phyloP scores from a whole-genome alignment of 2,113 vertebrate genomes.

The Cinclus mexicanus region DNA sequence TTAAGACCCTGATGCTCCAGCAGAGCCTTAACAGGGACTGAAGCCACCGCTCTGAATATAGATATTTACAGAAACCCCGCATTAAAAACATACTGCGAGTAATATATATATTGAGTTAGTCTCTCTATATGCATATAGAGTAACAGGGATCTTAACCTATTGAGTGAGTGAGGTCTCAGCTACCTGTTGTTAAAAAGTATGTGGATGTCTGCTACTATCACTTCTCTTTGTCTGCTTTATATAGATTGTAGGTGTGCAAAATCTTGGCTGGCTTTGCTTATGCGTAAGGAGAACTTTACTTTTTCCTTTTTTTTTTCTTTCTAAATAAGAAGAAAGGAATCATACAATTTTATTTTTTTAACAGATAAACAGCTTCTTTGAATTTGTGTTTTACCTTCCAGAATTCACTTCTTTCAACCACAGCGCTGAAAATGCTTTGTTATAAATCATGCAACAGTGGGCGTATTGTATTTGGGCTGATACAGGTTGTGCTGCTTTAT shows the following conservation, averaged over 20 bases:
- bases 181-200: background rate
- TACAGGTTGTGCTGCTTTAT: background rate
- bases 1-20: background rate
- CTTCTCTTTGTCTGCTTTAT: background rate
- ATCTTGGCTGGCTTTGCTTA: background rate
- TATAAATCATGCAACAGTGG: background rate
- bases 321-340: background rate
- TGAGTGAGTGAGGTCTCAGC: background rate
- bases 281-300: background rate
- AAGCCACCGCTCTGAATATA: background rate
- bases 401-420: background rate
- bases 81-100: background rate
- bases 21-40: background rate
- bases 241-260: background rate
- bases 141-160: background rate
- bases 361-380: background rate
- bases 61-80: background rate
- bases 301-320: background rate
- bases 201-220: background rate
- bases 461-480: background rate
- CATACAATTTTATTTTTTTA: background rate
- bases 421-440: background rate
- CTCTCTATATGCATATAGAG: background rate
- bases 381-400: background rate
- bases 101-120: background rate